phyloP scores from a whole-genome alignment of 2,113 vertebrate genomes.

The Miniopterus natalensis region DNA sequence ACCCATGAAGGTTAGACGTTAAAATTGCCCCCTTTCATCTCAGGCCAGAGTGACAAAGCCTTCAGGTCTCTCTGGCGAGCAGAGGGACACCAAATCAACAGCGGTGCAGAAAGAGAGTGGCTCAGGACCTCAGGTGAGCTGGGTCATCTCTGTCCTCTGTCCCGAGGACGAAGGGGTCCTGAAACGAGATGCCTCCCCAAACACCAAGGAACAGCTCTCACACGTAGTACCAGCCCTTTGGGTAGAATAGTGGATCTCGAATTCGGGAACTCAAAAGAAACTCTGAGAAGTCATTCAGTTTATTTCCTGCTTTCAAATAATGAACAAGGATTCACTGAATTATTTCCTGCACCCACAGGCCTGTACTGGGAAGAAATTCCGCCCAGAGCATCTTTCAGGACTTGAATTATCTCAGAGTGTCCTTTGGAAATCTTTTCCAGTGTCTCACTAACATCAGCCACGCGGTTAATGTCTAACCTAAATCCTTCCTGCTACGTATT shows the following conservation, averaged over 20 bases:
- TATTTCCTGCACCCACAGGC: background rate
- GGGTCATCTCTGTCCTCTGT: background rate
- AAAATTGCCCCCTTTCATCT: background rate
- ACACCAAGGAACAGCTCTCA: background rate
- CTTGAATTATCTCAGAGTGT: slow-evolving; percentile 16
- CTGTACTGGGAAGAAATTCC: background rate
- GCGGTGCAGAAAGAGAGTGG: background rate
- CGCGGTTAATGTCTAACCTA: slow-evolving; percentile 17
- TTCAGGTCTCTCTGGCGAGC: background rate
- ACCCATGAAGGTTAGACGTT: background rate
- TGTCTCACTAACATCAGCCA: background rate
- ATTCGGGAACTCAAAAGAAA: slow-evolving; percentile 4
- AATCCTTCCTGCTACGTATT: slow-evolving; percentile 41
- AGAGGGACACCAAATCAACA: background rate
- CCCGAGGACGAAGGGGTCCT: background rate
- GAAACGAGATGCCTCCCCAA: background rate
- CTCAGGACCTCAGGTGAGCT: background rate
- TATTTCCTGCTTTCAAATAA: slow-evolving; percentile 22
- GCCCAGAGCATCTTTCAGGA: background rate
- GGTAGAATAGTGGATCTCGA: background rate
- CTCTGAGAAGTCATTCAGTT: background rate
- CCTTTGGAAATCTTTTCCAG: slow-evolving; percentile 5
- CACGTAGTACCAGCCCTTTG: background rate
- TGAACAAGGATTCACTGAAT: background rate
- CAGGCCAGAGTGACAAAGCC: background rate